Evolutionary conservation across 1,140 invertebrate species (phyloP).

Genomic region (Panulirus ornatus): DNA sequence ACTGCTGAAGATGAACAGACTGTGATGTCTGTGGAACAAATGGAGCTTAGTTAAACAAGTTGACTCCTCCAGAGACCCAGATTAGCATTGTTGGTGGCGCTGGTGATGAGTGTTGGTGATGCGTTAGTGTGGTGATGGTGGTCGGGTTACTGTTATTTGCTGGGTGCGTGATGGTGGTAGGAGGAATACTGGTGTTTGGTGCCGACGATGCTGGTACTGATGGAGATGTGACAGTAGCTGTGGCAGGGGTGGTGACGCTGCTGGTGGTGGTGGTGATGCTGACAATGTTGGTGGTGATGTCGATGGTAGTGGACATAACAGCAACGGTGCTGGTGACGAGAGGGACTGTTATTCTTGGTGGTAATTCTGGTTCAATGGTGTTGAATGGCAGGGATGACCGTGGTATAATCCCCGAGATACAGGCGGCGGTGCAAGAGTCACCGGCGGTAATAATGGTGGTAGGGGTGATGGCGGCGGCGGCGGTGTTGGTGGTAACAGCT

Average conservation of each 20-base stretch:
- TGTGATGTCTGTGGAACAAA: too few relatives aligned
- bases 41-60: too few relatives aligned
- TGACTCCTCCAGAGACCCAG: too few relatives aligned
- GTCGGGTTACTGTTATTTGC: too few relatives aligned
- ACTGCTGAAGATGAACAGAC: too few relatives aligned
- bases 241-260: not conserved
- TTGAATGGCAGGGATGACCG: too few relatives aligned
- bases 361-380: too few relatives aligned
- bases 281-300: not conserved
- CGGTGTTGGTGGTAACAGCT: not conserved
- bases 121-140: too few relatives aligned
- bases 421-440: not conserved
- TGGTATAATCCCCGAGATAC: too few relatives aligned
- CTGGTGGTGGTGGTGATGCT: not conserved
- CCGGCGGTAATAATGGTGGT: not conserved
- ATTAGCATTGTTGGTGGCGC: too few relatives aligned
- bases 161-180: not conserved
- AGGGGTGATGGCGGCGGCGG: not conserved
- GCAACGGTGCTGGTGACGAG: not conserved
- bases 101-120: too few relatives aligned
- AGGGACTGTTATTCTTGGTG: not conserved
- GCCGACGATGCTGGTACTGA: not conserved
- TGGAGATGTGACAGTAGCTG: not conserved
- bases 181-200: not conserved
- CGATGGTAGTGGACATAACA: not conserved